Evolutionary conservation across 2,113 vertebrate species (phyloP).

Genomic region (Suricata suricatta): DNA sequence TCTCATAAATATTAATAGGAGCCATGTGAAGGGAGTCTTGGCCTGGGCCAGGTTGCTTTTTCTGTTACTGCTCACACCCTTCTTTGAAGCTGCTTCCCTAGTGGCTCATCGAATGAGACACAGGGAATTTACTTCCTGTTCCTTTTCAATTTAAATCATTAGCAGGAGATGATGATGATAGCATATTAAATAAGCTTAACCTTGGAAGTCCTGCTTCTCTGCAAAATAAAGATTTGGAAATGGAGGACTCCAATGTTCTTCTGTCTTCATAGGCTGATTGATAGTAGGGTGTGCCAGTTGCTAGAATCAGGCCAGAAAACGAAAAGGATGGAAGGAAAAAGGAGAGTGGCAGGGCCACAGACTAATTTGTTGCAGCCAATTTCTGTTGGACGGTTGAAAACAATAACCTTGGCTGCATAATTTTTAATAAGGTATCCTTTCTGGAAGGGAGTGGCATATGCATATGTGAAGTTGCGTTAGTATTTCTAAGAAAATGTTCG

Average conservation of each 20-base stretch:
- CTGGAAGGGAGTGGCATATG: neutral
- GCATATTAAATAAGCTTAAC: neutral
- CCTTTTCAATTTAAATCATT: slow-evolving; percentile 35
- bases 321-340: neutral
- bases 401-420: neutral
- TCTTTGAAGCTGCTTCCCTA: slow-evolving; percentile 4
- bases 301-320: neutral
- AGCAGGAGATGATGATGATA: slow-evolving; percentile 17
- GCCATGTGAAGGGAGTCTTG: neutral
- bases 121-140: slow-evolving; percentile 33
- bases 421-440: neutral
- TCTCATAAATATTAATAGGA: neutral
- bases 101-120: neutral
- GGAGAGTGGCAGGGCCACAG: neutral
- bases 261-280: neutral
- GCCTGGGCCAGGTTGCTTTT: neutral
- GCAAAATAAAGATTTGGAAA: neutral
- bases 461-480: neutral
- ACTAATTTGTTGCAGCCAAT: neutral
- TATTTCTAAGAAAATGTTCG: neutral
- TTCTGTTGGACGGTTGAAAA: neutral
- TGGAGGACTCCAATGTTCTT: neutral
- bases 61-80: neutral
- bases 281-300: neutral
- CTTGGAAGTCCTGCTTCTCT: neutral